These are phyloP conservation scores for Cosmopolites sordidus DNA, from an alignment of 2,888 invertebrate genomes.

Conservation along the genomic window DNA sequence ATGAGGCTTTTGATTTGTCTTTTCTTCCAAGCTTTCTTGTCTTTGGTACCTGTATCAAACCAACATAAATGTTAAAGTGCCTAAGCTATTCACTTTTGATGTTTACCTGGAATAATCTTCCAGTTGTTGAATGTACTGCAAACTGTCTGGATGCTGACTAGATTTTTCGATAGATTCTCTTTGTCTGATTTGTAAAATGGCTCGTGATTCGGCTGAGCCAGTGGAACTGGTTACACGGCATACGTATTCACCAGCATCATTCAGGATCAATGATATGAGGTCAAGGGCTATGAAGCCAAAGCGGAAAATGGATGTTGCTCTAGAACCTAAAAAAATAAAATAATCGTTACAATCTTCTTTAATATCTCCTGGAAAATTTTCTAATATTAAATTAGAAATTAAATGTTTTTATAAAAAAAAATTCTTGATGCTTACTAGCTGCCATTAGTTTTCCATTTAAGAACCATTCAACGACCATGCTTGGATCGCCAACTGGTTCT, in stretches of 20 bases:
- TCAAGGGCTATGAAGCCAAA: slow-evolving; percentile 97
- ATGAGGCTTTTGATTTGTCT: slow-evolving; percentile 73
- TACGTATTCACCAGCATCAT: slow-evolving; percentile 87
- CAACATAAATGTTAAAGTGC: neutral
- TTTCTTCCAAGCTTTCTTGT: slow-evolving; percentile 79
- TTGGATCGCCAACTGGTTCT: slow-evolving; percentile 94
- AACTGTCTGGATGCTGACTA: slow-evolving; percentile 87
- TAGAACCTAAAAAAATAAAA: slow-evolving; percentile 79
- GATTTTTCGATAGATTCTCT: slow-evolving; percentile 80
- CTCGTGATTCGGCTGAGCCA: slow-evolving; percentile 82
- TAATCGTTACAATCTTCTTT: neutral
- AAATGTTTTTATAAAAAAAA: slow-evolving; percentile 4
- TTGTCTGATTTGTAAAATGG: slow-evolving; percentile 73
- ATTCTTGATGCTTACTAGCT: slow-evolving; percentile 69
- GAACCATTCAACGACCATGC: slow-evolving; percentile 95
- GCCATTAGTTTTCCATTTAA: slow-evolving; percentile 86
- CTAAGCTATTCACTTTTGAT: no score
- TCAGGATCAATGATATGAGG: slow-evolving; percentile 76
- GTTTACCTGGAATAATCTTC: slow-evolving; percentile 74
- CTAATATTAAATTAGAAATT: slow-evolving; percentile 1
- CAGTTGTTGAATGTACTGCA: slow-evolving; percentile 84
- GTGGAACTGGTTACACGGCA: slow-evolving; percentile 84
- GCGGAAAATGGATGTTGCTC: slow-evolving; percentile 91
- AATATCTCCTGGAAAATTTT: neutral
- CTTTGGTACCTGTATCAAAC: slow-evolving; percentile 63